Evolutionary conservation across 2,113 vertebrate species (phyloP).

Genomic region (Vidua macroura): DNA sequence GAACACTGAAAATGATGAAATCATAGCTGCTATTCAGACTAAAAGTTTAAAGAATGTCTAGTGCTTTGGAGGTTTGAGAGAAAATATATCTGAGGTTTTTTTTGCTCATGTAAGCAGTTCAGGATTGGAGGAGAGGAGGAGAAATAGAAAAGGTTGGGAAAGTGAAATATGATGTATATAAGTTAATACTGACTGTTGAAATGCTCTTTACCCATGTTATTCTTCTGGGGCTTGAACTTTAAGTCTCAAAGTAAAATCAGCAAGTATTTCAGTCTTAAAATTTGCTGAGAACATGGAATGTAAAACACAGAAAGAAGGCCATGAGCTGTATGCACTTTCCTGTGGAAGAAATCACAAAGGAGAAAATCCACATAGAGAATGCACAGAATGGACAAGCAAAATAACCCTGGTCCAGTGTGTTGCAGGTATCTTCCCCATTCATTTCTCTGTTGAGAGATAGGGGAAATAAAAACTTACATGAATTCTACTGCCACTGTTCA

Average conservation of each 20-base stretch:
- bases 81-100: background rate
- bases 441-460: rapidly evolving
- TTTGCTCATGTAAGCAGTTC: background rate
- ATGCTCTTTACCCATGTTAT: background rate
- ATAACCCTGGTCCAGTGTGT: background rate
- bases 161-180: background rate
- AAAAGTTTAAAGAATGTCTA: background rate
- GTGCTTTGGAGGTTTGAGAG: background rate
- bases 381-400: background rate
- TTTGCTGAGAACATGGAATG: background rate
- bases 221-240: background rate
- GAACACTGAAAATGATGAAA: background rate
- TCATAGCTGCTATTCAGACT: background rate
- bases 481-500: background rate
- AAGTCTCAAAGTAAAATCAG: background rate
- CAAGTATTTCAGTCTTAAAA: background rate
- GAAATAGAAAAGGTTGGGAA: background rate
- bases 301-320: background rate
- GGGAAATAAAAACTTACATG: background rate
- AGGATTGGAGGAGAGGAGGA: background rate
- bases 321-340: background rate
- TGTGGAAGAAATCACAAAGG: background rate
- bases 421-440: background rate
- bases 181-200: background rate
- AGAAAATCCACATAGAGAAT: background rate